These are phyloP conservation scores for Chloropsis cyanopogon DNA, from an alignment of 2,113 vertebrate genomes.

Conservation along the genomic window DNA sequence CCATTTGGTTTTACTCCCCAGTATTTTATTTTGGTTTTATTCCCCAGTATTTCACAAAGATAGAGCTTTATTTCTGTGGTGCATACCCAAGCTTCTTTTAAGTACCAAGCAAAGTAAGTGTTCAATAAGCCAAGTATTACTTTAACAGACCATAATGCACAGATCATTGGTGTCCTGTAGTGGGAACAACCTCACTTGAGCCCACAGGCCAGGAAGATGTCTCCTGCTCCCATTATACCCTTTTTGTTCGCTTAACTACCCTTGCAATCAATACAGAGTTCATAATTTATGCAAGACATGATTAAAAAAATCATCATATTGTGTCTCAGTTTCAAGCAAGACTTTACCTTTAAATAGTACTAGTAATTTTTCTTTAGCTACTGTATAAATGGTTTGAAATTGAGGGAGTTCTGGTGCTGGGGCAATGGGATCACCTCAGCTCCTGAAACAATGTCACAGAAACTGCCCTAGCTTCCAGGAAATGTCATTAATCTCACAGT, in stretches of 20 bases:
- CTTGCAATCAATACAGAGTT: neutral
- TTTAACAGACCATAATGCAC: slow-evolving; percentile 11
- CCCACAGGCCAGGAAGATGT: neutral
- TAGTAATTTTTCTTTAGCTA: neutral
- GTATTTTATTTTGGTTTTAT: neutral
- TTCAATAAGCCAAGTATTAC: neutral
- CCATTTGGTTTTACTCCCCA: neutral
- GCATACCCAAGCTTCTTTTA: neutral
- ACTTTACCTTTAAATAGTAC: neutral
- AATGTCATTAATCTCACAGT: neutral
- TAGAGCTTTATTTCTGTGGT: neutral
- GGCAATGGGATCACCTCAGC: neutral
- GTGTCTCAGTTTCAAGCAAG: neutral
- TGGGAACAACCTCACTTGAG: neutral
- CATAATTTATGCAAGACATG: slow-evolving; percentile 5
- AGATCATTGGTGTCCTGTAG: neutral
- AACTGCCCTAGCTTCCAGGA: neutral
- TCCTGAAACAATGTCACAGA: neutral
- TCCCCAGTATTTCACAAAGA: neutral
- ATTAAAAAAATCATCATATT: neutral
- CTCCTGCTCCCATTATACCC: neutral
- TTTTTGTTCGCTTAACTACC: slow-evolving; percentile 21
- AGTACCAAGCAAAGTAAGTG: neutral
- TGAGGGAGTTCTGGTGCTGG: neutral
- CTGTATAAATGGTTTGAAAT: neutral